Evolutionary conservation across 2,113 vertebrate genomes (phyloP).

Genomic region (Astatoreochromis straeleni): DNA sequence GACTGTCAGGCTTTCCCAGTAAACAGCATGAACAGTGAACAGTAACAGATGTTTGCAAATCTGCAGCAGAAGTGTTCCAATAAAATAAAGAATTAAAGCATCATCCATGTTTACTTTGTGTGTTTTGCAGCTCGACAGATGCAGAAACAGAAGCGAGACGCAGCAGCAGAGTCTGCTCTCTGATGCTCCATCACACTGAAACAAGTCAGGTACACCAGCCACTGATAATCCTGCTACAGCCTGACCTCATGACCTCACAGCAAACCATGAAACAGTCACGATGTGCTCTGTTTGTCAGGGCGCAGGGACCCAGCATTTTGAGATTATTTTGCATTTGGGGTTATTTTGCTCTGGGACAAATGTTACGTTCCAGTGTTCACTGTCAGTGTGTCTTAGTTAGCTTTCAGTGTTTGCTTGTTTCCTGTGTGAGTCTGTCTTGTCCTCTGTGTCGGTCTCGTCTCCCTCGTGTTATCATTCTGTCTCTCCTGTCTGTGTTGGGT

Average conservation of each 20-base stretch:
- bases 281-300: not conserved
- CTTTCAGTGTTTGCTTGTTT: fast-evolving
- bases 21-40: not conserved
- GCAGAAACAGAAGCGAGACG: not conserved
- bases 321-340: fast-evolving
- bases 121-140: not conserved
- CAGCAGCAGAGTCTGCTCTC: not conserved
- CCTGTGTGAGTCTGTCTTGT: not conserved
- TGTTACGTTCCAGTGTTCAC: not conserved
- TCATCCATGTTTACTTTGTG: fast-evolving
- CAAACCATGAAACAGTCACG: not conserved
- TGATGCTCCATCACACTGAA: not conserved
- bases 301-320: not conserved
- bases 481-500: not conserved
- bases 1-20: not conserved
- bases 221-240: not conserved
- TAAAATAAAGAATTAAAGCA: fast-evolving
- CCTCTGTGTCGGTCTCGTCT: not conserved
- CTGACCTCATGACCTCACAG: not conserved
- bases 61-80: not conserved
- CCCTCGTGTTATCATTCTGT: not conserved
- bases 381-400: not conserved
- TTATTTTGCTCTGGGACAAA: not conserved
- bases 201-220: not conserved
- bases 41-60: not conserved